These are phyloP conservation scores for Boulengeromyrus knoepffleri DNA, from an alignment of 2,113 vertebrate genomes.

Conservation along the genomic window DNA sequence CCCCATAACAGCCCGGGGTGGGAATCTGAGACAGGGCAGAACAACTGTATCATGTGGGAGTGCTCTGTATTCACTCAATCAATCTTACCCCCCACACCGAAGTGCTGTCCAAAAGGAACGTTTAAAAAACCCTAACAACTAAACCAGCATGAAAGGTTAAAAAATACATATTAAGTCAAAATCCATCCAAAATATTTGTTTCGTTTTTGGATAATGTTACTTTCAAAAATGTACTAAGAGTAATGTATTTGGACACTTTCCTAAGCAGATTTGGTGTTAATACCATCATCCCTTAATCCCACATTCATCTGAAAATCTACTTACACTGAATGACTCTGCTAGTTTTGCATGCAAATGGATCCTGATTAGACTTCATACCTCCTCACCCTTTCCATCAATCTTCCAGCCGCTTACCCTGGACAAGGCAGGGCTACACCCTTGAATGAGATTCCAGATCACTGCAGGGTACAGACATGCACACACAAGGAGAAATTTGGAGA, in stretches of 20 bases:
- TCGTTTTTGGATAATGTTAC: background rate
- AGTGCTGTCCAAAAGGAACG: constrained; percentile 30
- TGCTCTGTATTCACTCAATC: constrained; percentile 41
- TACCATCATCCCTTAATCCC: background rate
- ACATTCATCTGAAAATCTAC: background rate
- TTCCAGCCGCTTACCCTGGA: background rate
- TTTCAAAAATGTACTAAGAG: background rate
- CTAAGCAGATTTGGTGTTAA: background rate
- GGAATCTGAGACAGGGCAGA: constrained; percentile 18
- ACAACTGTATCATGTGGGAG: constrained; percentile 29
- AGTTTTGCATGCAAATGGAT: background rate
- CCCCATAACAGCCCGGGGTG: constrained; percentile 13
- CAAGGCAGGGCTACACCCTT: background rate
- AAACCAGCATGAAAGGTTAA: constrained; percentile 39
- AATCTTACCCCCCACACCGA: constrained; percentile 30
- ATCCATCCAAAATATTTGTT: background rate
- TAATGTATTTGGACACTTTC: background rate
- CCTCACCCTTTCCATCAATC: background rate
- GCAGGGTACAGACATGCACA: background rate
- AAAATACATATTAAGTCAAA: constrained; percentile 2
- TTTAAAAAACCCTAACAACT: constrained; percentile 40
- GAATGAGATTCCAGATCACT: background rate
- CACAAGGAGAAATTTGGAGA: background rate
- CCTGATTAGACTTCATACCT: background rate
- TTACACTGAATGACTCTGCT: background rate